phyloP scores from a whole-genome alignment of 2,797 vertebrate genomes.

The Chaenodraco wilsoni region DNA sequence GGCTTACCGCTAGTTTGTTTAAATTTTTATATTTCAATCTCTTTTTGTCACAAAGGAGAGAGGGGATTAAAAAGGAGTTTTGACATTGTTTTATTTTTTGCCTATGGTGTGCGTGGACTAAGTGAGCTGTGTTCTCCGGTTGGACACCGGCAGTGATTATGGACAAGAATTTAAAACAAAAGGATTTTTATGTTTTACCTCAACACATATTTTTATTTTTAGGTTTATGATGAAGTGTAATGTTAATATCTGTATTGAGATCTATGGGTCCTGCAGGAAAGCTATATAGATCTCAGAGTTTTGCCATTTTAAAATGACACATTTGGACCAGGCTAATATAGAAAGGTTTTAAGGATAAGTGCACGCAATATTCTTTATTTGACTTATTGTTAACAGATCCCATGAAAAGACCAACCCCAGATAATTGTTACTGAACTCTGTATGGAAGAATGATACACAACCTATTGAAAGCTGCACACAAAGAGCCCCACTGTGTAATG shows the following conservation, averaged over 20 bases:
- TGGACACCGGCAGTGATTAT: background rate
- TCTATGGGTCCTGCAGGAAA: background rate
- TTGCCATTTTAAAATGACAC: background rate
- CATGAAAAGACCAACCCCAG: background rate
- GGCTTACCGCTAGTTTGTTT: conserved; percentile 50
- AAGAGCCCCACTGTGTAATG: background rate
- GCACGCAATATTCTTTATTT: background rate
- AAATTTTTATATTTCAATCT: conserved; percentile 54
- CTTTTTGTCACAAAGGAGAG: background rate
- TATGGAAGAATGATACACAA: background rate
- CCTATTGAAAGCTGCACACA: background rate
- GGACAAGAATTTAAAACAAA: background rate
- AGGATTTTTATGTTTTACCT: background rate
- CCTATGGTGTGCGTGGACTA: conserved; percentile 28
- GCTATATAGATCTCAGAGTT: background rate
- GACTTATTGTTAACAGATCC: conserved; percentile 12
- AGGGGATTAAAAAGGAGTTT: background rate
- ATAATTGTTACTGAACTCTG: background rate
- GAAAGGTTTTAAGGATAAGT: background rate
- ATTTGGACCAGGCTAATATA: background rate
- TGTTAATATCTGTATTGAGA: background rate
- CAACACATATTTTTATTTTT: conserved; percentile 7
- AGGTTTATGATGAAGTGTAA: background rate
- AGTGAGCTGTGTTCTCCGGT: background rate
- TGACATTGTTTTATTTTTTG: conserved; percentile 27